Percentiles rank a stretch among this genome's conserved stretches.
Conservation (phyloP, 1,140 invertebrate genomes). For the Drosophila sechellia region DNA sequence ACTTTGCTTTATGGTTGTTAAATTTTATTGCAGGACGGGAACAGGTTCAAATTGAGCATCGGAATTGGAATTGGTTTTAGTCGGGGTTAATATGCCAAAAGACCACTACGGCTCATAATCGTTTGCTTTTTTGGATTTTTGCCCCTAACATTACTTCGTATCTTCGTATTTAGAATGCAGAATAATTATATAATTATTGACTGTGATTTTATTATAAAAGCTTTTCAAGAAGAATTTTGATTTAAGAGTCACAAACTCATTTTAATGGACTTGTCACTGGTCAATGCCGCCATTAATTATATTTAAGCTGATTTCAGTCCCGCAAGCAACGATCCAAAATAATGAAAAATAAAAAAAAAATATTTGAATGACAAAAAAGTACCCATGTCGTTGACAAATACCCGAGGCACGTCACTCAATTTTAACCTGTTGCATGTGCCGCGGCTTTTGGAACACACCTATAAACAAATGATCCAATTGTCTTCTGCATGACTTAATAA, state of each 20-base stretch:
- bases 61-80: constrained; percentile 40
- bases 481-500: constrained; percentile 81
- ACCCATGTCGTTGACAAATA: constrained; percentile 62
- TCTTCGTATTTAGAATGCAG: too few relatives aligned
- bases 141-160: too few relatives aligned
- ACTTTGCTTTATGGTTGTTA: constrained; percentile 60
- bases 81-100: constrained; percentile 37
- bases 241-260: constrained; percentile 20
- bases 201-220: neutral
- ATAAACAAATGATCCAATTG: constrained; percentile 82
- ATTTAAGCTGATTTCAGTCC: constrained; percentile 78
- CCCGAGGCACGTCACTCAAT: constrained; percentile 57
- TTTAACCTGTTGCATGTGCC: constrained; percentile 74
- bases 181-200: too few relatives aligned
- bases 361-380: constrained; percentile 40
- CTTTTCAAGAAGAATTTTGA: neutral
- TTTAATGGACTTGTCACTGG: constrained; percentile 83
- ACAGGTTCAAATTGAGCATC: constrained; percentile 43
- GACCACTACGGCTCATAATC: too few relatives aligned
- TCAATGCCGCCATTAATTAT: constrained; percentile 82
- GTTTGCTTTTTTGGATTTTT: too few relatives aligned
- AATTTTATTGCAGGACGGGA: constrained; percentile 47
- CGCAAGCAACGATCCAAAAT: constrained; percentile 20
- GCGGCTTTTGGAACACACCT: constrained; percentile 64
- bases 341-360: constrained; percentile 22